Base-by-base conservation (phyloP, 2,888 invertebrate genomes). In the Nudaria mundana region DNA sequence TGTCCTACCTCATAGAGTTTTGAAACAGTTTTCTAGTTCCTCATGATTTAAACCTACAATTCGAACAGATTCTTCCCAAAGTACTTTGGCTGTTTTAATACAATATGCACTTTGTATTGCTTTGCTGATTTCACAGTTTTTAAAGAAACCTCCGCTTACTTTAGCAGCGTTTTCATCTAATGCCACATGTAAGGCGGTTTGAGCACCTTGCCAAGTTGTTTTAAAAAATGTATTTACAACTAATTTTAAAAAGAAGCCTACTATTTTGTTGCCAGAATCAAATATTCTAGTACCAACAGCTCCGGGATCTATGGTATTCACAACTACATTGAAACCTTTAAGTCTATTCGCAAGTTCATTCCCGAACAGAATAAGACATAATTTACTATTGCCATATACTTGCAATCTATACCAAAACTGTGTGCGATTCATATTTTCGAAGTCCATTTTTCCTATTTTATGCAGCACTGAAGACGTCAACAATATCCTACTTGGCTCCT, bases 231-330 rank as follows among this genome's bases (percentile, higher is more conserved):
- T 6, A n/a, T 40, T 46, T 3, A 90, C 80, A 5, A 93, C 71
- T 3, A 90, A 62, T 52, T 82, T 84, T 50, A 93, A 53, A 0
- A 93, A 90, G 3, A 24, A 13, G 0, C 67, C 76, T 31, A 90
- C 79, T 67, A 89, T 0, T 90, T 80, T 44, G 91, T 51, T 54
- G 0, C 40, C 31, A n/a, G 56, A 52, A 4, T 57, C 86, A 91
- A 93, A 94, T 28, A 95, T 95, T 12, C 91, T 92, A 0, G 94
- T 93, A 53, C 93, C 93, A 24, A 95, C 93, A 74, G 93, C 89
- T 6, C 97, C 96, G 0, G 97, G 97, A 79, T 96, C 95, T n/a
- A 95, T 83, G 56, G 91, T 93, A 66, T 96, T 96, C 0, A 92
- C 93, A 0, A 94, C 93, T 0, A 96, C 92, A 18, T 91, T 91